Evolutionary conservation across 2,797 vertebrate species (phyloP), one percentile per base, ranked within the genome.

Genomic region (Tokudaia muenninki): DNA sequence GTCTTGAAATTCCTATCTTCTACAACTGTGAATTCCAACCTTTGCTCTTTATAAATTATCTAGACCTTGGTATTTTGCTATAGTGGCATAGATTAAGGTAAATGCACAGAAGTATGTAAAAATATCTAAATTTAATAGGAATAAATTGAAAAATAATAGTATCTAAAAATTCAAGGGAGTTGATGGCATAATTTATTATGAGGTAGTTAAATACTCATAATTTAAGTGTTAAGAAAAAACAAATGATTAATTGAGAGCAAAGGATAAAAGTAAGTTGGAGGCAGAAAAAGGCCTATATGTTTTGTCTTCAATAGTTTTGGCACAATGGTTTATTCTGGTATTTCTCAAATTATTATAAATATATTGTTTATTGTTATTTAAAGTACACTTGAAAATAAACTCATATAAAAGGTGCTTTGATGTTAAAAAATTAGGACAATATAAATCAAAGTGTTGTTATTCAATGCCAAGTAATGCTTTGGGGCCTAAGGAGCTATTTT

Each of bases 371-470:
- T 87, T 94, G 72, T 93, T 92, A 52, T 65, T 95, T 52, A 95
- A 96, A 95, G 37, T 67, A 34, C 75, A 84, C 65, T 91, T 74
- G n/a, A 81, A 93, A 80, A 80, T 57, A 52, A 41, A 13, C 26
- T 77, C 44, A 83, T 83, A 11, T 55, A 63, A 94, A 93, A 67
- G 11, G 29, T 92, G 6, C 87, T 96, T 90, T 87, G 77, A 65
- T 78, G n/a, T 47, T 92, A 59, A 94, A 96, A 96, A 61, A 87
- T 83, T 94, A 97, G 90, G 55, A 44, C 14, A 91, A 55, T 83
- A 90, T 94, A 97, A 97, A 96, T 94, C 90, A 93, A 89, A 92
- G 63, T 55, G 21, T 90, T 95, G 22, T 78, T 91, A 24, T 90
- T 88, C n/a, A 72, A 44, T 83, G 81, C 78, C 86, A 94, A 94